These are phyloP conservation scores for Megaleporinus macrocephalus DNA, from an alignment of 2,113 vertebrate genomes.

Conservation along the genomic window DNA sequence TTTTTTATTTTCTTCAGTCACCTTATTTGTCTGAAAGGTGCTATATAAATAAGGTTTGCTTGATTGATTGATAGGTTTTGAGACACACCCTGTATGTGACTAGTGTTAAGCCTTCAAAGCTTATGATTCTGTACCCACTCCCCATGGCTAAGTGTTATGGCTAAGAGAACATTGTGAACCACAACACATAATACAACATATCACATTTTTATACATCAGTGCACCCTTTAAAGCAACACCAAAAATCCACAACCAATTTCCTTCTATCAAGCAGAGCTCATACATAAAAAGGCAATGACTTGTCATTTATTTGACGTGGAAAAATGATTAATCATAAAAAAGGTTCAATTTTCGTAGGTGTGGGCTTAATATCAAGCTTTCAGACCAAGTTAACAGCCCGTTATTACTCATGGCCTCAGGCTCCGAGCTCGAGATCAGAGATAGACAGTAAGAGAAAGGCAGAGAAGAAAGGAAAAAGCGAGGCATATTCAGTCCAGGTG, in stretches of 20 bases:
- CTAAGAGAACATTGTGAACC: too few relatives aligned
- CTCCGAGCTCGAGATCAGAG: constrained; percentile 11
- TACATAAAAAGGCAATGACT: not conserved
- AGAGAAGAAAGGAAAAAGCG: not conserved
- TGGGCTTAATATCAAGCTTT: not conserved
- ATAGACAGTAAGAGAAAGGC: not conserved
- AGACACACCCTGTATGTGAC: too few relatives aligned
- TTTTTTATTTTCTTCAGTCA: too few relatives aligned
- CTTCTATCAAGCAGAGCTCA: not conserved
- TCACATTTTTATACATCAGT: too few relatives aligned
- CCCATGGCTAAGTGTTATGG: too few relatives aligned
- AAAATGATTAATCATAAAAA: not conserved
- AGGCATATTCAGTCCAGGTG: constrained; percentile 16
- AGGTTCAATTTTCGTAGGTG: not conserved
- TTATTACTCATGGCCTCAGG: not conserved
- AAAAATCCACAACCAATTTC: not conserved
- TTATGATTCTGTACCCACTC: too few relatives aligned
- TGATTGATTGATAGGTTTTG: too few relatives aligned
- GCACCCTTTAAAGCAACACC: not conserved
- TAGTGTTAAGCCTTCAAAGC: too few relatives aligned
- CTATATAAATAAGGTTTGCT: too few relatives aligned
- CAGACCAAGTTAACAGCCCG: not conserved
- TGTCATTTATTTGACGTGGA: not conserved
- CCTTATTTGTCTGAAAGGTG: too few relatives aligned
- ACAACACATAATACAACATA: too few relatives aligned